phyloP scores from a whole-genome alignment of 2,797 vertebrate species.

The Remorina albescens region DNA sequence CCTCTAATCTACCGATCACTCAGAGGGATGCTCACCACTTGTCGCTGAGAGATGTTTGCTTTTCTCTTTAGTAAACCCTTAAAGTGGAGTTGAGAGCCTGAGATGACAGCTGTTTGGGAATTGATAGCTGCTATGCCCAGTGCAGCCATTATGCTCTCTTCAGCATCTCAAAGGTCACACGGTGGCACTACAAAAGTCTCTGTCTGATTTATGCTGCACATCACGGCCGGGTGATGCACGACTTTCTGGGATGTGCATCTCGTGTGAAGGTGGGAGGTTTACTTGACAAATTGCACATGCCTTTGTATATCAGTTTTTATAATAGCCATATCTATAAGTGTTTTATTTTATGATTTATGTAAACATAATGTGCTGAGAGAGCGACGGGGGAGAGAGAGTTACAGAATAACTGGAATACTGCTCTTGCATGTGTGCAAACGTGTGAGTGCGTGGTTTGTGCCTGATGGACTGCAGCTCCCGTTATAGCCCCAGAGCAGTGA shows the following conservation, averaged over 20 bases:
- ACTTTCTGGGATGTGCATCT: slow-evolving; percentile 11
- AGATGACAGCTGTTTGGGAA: background rate
- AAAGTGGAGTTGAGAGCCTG: background rate
- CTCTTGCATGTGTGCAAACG: slow-evolving; percentile 12
- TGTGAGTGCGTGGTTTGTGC: slow-evolving; percentile 38
- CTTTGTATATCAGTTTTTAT: slow-evolving; percentile 16
- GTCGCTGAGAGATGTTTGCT: background rate
- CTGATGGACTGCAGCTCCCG: slow-evolving; percentile 81
- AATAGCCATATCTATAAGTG: slow-evolving; percentile 29
- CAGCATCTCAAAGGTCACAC: slow-evolving; percentile 11
- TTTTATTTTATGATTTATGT: slow-evolving; percentile 40
- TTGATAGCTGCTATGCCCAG: background rate
- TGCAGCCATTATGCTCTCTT: background rate
- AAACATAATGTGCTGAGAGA: slow-evolving; percentile 22
- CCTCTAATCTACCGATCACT: background rate
- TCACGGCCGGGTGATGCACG: background rate
- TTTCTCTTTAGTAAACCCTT: slow-evolving; percentile 1
- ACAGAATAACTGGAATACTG: slow-evolving; percentile 53
- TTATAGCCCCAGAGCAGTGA: slow-evolving; percentile 80
- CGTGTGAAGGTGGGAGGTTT: slow-evolving; percentile 12
- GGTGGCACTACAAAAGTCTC: background rate
- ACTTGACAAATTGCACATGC: slow-evolving; percentile 20
- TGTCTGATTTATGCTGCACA: slow-evolving; percentile 19
- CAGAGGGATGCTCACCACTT: background rate
- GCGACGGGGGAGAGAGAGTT: slow-evolving; percentile 23